phyloP scores from a whole-genome alignment of 2,888 invertebrate species.

The Didymodactylos carnosus region DNA sequence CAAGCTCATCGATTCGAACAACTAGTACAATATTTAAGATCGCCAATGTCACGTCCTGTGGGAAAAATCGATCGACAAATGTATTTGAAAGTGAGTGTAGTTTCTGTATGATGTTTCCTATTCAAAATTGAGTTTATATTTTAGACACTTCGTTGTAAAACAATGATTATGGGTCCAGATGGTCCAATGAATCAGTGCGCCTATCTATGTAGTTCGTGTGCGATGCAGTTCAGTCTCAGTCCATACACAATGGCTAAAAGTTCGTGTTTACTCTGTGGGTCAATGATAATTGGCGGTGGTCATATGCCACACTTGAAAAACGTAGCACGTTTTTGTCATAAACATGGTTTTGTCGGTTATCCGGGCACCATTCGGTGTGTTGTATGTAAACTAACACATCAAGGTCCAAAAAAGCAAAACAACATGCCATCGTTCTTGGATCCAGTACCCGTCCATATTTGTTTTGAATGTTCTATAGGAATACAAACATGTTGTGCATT shows the following conservation, averaged over 20 bases:
- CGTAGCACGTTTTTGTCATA: neutral
- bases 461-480: neutral
- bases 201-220: neutral
- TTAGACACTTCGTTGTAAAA: neutral
- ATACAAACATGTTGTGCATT: neutral
- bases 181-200: neutral
- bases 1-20: neutral
- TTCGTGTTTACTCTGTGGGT: neutral
- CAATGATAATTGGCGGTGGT: too few relatives aligned
- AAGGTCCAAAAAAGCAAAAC: too few relatives aligned
- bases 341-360: neutral
- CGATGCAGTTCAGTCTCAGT: neutral
- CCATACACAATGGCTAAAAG: neutral
- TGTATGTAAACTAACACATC: neutral
- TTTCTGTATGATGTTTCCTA: too few relatives aligned
- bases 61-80: neutral
- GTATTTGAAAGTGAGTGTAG: neutral
- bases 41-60: neutral
- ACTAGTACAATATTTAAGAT: neutral
- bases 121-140: neutral
- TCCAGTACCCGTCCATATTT: neutral
- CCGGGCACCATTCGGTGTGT: neutral
- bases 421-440: neutral
- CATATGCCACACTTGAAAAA: too few relatives aligned
- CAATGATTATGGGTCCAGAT: accelerated